Base-by-base conservation (phyloP, 2,888 invertebrate genomes). In the Andricus curvator region DNA sequence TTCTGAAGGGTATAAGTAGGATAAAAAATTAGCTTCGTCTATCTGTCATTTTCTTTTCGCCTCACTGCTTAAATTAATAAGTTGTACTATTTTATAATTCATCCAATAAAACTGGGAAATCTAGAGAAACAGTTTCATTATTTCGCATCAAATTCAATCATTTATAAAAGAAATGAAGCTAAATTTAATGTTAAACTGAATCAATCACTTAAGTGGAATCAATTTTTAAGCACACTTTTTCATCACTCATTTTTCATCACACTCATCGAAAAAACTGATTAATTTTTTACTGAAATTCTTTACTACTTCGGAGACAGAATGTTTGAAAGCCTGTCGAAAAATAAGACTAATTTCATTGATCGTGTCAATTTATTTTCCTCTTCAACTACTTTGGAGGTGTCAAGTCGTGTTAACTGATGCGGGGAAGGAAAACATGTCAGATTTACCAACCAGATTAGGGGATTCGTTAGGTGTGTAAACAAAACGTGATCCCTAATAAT, bases 391-490 rank as follows among this genome's bases (percentile, higher is more conserved):
- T 74, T 74, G 56, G 56, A 56, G 74, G 33, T 74, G 51, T 74
- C 56, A 51, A 74, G n/a, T 56, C 51, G 56, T 74, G 33, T 56
- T 74, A 74, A 74, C 56, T 56, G 56, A 56, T 74, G 33, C 33
- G 51, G 29, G 33, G 33, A 74, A 74, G 74, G 56, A 74, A 74
- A 74, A 74, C 70, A 74, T 74, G 33, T 74, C 56, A 74, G 74
- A 74, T 51, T 74, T 74, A 74, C 51, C 37, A 56, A 56, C n/a
- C n/a, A 74, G 74, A 74, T 74, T 74, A 56, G 74, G 74, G 74
- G 74, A 56, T 33, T 33, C 74, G 33, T 56, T 56, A 51, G 56
- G 20, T 48, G 29, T 74, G 56, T 74, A 56, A 74, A 56, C 74
- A 74, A 56, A 56, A 74, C 56, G 74, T 74, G n/a, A 74, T 74